These are phyloP conservation scores for Mohoua ochrocephala DNA, from an alignment of 2,113 vertebrate species.

Conservation along the genomic window DNA sequence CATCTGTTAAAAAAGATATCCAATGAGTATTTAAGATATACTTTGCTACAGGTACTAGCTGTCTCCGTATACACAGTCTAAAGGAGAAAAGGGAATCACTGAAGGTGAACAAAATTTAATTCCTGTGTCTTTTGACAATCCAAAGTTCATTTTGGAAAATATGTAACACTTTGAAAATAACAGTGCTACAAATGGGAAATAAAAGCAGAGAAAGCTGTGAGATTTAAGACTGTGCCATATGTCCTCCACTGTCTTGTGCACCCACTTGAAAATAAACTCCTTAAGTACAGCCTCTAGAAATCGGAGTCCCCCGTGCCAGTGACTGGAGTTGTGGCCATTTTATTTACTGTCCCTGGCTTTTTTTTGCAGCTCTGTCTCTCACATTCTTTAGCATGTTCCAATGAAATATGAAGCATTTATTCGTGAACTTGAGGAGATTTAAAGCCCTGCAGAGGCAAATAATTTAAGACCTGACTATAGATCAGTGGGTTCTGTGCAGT, in stretches of 20 bases:
- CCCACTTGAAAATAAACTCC: neutral
- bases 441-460: neutral
- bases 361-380: neutral
- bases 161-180: neutral
- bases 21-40: neutral
- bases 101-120: neutral
- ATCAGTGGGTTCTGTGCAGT: neutral
- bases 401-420: neutral
- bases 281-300: neutral
- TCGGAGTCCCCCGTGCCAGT: neutral
- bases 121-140: neutral
- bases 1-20: slow-evolving; percentile 76
- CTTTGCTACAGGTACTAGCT: slow-evolving; percentile 29
- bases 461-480: neutral
- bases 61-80: neutral
- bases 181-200: neutral
- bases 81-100: neutral
- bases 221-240: neutral
- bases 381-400: neutral
- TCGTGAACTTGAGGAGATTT: neutral
- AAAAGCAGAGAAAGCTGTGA: neutral
- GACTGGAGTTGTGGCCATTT: neutral
- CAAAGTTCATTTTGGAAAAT: neutral
- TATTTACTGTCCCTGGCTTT: neutral
- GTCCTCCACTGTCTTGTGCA: neutral